Evolutionary conservation across 2,113 vertebrate genomes (phyloP), one percentile per base, ranked within the genome.

Genomic region (Actenoides lindsayi): DNA sequence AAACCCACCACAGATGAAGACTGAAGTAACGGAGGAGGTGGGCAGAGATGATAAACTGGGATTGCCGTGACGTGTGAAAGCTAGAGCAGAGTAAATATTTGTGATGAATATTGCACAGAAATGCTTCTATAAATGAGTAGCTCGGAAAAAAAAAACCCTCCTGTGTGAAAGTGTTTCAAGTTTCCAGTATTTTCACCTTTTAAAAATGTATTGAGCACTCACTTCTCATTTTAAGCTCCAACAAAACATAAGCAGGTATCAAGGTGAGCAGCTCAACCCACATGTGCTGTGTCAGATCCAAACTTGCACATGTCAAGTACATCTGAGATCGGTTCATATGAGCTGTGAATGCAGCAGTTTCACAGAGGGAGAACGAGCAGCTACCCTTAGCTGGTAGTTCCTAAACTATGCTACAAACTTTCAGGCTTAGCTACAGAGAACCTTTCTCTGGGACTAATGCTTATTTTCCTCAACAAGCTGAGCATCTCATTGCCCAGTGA

Each of bases 221-320:
- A 42, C 20, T 65, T 60, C 28, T 50, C 25, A 71, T 21, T 51
- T 65, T 76, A 76, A 46, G 9, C 19, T 44, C 14, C 8, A 46
- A 3, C 0, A 3, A 57, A 73, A 81, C 33, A 18, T 8, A 6
- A 42, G 10, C 13, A 50, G 12, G 11, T 76, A 50, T 54, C 15
- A 15, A 11, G 17, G 25, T 25, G 18, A 18, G 10, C 53, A 33
- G 39, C 16, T 90, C 12, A 50, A n/a, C 42, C 8, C 31, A 39
- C 31, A 12, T 0, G 1, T 41, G 25, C 1, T 24, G 25, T 8
- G 17, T 28, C 31, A 56, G 64, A 50, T 31, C 17, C 4, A 6
- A 37, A 59, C 23, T 7, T 28, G 7, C 10, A 31, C 11, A 30
- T 4, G 10, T 16, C 9, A 17, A 20, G 8, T 53, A 67, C 13